Evolutionary conservation across 2,888 invertebrate genomes (phyloP).

Genomic region (Apotomis capreana): DNA sequence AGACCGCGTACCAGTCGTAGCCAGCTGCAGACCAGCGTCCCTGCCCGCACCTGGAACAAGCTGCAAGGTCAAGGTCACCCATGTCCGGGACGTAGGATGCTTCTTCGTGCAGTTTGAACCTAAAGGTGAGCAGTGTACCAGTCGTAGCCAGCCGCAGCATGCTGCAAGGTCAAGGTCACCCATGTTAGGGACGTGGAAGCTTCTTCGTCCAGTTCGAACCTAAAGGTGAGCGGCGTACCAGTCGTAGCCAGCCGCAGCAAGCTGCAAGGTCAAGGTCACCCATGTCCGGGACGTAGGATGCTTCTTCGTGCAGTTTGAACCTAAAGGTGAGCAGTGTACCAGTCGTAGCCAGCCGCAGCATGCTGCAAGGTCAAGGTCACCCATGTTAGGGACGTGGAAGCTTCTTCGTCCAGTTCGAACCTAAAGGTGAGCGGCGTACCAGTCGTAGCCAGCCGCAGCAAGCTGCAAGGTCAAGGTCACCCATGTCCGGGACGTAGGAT

Average conservation of each 20-base stretch:
- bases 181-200: no score
- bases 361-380: background rate
- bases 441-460: background rate
- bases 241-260: background rate
- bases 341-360: no score
- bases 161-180: no score
- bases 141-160: no score
- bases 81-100: background rate
- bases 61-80: conserved; percentile 3
- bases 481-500: background rate
- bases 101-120: conserved; percentile 6
- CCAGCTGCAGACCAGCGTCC: no score
- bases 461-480: conserved; percentile 1
- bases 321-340: no score
- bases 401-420: background rate
- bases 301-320: conserved; percentile 8
- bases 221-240: background rate
- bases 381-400: background rate
- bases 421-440: background rate
- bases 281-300: background rate
- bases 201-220: background rate
- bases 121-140: background rate
- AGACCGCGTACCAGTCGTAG: conserved; percentile 10
- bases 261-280: conserved; percentile 2
- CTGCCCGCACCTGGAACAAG: no score